phyloP scores from a whole-genome alignment of 53 echinoderm and acorn worm genomes.

The Pentamera pediparva region DNA sequence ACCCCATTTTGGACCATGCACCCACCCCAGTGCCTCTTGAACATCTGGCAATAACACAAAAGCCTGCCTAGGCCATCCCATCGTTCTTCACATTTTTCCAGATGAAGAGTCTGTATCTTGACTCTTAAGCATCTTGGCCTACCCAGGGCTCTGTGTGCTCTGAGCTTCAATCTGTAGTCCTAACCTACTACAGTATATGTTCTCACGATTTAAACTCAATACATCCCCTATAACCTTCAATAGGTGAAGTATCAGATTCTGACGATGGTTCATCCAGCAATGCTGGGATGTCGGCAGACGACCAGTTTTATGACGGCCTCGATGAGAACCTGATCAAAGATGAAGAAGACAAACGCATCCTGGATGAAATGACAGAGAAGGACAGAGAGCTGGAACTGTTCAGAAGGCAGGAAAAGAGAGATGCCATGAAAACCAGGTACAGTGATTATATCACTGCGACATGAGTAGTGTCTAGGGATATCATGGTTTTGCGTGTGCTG shows the following conservation, averaged over 20 bases:
- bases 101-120: background rate
- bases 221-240: no score
- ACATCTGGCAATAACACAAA: no score
- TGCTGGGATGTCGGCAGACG: slow-evolving; percentile 67
- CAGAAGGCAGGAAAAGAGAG: slow-evolving; percentile 87
- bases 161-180: no score
- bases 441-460: no score
- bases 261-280: slow-evolving; percentile 61
- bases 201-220: no score
- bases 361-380: slow-evolving; percentile 82
- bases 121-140: background rate
- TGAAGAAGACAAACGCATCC: slow-evolving; percentile 74
- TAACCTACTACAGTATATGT: no score
- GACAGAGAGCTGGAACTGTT: slow-evolving; percentile 96
- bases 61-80: no score
- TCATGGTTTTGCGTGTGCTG: no score
- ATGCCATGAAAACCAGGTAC: slow-evolving; percentile 88
- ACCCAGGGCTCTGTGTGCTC: background rate
- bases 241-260: slow-evolving; percentile 94
- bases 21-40: no score
- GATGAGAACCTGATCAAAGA: slow-evolving; percentile 95
- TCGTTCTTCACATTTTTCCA: no score
- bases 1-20: no score
- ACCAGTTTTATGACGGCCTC: slow-evolving; percentile 89
- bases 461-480: no score